These are phyloP conservation scores for Probaryconus sp. DNA, from an alignment of 1,140 invertebrate genomes.

Conservation along the genomic window DNA sequence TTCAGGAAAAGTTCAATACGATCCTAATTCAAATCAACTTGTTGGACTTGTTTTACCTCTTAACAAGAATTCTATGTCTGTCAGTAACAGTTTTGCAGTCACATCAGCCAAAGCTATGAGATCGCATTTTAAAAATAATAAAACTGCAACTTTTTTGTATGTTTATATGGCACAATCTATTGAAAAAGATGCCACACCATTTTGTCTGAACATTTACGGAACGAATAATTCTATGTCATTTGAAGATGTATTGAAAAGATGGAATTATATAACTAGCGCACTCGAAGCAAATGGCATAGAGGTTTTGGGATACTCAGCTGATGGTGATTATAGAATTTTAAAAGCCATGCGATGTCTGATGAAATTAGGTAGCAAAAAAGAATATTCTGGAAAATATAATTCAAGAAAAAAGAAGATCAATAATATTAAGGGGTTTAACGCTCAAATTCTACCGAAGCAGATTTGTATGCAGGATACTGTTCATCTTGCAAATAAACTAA, in stretches of 20 bases:
- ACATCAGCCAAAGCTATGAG: conserved; percentile 40
- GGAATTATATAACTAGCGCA: conserved; percentile 17
- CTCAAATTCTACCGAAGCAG: conserved; percentile 7
- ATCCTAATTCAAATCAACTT: conserved; percentile 45
- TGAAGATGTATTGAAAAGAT: conserved; percentile 31
- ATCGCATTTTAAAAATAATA: conserved; percentile 30
- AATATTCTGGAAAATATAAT: not conserved
- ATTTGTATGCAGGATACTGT: conserved; percentile 41
- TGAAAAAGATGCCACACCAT: conserved; percentile 19
- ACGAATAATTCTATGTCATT: conserved; percentile 35
- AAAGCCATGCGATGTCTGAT: conserved; percentile 34
- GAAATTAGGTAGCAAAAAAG: conserved; percentile 8
- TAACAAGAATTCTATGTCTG: conserved; percentile 28
- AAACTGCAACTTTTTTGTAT: conserved; percentile 32
- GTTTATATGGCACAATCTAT: conserved; percentile 46
- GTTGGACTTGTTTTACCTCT: conserved; percentile 56
- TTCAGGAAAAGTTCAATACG: conserved; percentile 46
- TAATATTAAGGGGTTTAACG: conserved; percentile 17
- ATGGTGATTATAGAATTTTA: conserved; percentile 33
- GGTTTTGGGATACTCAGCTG: conserved; percentile 37
- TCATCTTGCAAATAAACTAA: conserved; percentile 37
- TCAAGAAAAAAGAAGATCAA: not conserved
- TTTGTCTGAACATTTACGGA: conserved; percentile 50
- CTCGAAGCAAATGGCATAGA: conserved; percentile 25
- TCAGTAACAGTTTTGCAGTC: conserved; percentile 17